These are phyloP conservation scores for Halictus quadricinctus DNA, from an alignment of 2,888 invertebrate species.

Conservation along the genomic window DNA sequence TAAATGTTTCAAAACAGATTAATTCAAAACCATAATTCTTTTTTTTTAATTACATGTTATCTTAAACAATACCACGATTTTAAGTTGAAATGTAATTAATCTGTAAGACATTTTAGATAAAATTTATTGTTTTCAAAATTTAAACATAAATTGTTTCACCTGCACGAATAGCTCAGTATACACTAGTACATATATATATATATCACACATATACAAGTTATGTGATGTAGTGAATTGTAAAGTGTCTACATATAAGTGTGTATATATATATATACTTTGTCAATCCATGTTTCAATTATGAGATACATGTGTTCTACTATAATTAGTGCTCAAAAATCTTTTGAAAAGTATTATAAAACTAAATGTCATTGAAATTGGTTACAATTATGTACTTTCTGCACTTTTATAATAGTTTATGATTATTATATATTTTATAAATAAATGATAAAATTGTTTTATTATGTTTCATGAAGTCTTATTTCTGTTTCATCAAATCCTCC, in stretches of 20 bases:
- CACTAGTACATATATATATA: neutral
- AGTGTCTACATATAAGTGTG: no score
- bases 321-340: slow-evolving; percentile 55
- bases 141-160: neutral
- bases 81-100: no score
- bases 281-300: neutral
- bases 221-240: no score
- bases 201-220: neutral
- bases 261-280: slow-evolving; percentile 1
- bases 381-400: slow-evolving; percentile 41
- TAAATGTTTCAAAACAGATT: neutral
- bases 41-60: neutral
- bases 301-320: slow-evolving; percentile 34
- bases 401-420: slow-evolving; percentile 42
- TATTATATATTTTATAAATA: slow-evolving; percentile 41
- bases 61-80: no score
- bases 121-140: neutral
- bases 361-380: slow-evolving; percentile 23
- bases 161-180: neutral
- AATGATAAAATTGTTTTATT: slow-evolving; percentile 30
- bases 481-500: no score
- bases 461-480: slow-evolving; percentile 15
- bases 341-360: slow-evolving; percentile 39
- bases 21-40: neutral
- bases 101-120: no score